phyloP scores from a whole-genome alignment of 2,113 vertebrate genomes.

The Egretta garzetta region DNA sequence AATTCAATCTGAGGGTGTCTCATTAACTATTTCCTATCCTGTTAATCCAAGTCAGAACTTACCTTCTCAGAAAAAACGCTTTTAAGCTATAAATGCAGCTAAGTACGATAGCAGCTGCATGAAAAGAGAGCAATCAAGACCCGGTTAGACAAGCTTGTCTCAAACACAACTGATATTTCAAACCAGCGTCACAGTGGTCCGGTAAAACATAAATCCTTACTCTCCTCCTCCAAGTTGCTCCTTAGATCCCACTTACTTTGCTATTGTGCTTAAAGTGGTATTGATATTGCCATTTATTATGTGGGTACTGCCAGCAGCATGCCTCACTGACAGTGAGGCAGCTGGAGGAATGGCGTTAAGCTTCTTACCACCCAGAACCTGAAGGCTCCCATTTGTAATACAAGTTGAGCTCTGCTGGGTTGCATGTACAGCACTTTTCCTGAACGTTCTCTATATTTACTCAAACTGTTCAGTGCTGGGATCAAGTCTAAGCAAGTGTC shows the following conservation, averaged over 20 bases:
- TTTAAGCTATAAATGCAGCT: neutral
- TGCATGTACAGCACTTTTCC: neutral
- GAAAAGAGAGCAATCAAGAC: neutral
- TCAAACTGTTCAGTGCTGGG: neutral
- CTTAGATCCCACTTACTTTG: neutral
- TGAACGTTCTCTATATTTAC: neutral
- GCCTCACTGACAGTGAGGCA: neutral
- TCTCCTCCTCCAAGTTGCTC: neutral
- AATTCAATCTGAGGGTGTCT: neutral
- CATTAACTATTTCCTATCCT: neutral
- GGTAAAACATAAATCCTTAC: neutral
- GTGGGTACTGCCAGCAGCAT: neutral
- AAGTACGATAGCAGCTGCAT: neutral
- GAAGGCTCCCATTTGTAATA: neutral
- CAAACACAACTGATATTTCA: neutral
- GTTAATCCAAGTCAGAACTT: neutral
- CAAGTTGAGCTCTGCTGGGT: neutral
- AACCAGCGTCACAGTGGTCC: neutral
- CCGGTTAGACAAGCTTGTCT: neutral
- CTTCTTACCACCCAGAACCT: neutral
- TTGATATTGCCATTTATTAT: neutral
- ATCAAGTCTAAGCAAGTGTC: neutral
- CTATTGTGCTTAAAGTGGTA: neutral
- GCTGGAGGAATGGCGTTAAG: neutral
- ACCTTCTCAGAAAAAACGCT: neutral